A percentile compares a stretch with the other conserved stretches of the same genome.
These are phyloP conservation scores for Brachycybe producta DNA, from an alignment of 2,888 invertebrate genomes.

Conservation along the genomic window DNA sequence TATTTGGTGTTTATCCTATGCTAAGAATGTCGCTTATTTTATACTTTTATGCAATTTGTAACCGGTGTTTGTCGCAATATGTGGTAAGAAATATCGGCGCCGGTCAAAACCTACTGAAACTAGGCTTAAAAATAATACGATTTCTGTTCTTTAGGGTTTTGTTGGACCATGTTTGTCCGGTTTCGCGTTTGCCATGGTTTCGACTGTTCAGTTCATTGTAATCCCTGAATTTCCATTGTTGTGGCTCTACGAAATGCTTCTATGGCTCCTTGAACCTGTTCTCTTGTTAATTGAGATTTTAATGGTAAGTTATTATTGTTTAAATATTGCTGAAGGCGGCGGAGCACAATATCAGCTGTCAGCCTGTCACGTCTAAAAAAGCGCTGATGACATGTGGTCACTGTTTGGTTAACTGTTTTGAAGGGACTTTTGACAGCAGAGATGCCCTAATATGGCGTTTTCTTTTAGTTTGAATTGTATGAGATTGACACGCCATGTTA, in stretches of 20 bases:
- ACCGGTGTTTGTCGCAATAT: background rate
- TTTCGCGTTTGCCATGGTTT: conserved; percentile 4
- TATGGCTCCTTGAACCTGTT: conserved; percentile 1
- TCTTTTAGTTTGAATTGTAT: too few relatives aligned
- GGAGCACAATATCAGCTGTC: too few relatives aligned
- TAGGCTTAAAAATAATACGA: too few relatives aligned
- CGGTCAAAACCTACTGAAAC: background rate
- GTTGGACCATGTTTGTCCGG: conserved; percentile 1
- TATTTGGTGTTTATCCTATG: background rate
- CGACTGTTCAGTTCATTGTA: background rate
- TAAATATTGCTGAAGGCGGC: too few relatives aligned
- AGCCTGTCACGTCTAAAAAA: too few relatives aligned
- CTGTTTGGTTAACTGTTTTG: too few relatives aligned
- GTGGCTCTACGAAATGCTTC: background rate
- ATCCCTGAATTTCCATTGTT: background rate
- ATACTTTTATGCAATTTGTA: background rate
- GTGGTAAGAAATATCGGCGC: background rate
- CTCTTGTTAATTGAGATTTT: background rate
- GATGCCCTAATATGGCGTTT: too few relatives aligned
- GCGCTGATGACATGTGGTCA: too few relatives aligned
- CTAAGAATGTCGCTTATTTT: conserved; percentile 2
- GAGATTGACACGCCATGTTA: too few relatives aligned
- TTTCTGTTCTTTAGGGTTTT: background rate
- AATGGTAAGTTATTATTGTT: background rate
- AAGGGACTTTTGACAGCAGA: too few relatives aligned